Percentiles rank a stretch among this genome's conserved stretches.
These are phyloP conservation scores for Morinoia aosen DNA, from an alignment of 2,888 invertebrate genomes.

Conservation along the genomic window DNA sequence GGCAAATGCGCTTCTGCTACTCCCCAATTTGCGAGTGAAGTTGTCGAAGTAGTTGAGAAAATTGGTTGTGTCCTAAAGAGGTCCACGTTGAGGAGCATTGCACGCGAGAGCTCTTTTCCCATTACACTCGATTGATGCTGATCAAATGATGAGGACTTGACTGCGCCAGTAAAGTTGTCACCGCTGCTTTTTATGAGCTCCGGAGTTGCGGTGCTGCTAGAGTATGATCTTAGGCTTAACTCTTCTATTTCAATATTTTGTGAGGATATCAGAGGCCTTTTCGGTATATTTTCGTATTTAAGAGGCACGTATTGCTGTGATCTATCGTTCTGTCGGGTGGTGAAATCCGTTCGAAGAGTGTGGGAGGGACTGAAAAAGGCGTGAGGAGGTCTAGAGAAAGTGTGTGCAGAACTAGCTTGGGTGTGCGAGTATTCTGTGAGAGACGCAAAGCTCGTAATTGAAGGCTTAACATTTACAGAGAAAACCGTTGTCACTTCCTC, in stretches of 20 bases:
- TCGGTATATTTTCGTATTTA: not conserved
- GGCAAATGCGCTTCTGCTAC: not conserved
- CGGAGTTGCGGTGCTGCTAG: not conserved
- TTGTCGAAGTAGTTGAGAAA: not conserved
- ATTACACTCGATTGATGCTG: not conserved
- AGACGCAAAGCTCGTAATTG: slow-evolving; percentile 2
- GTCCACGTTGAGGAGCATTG: not conserved
- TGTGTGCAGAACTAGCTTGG: not conserved
- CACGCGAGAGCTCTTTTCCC: not conserved
- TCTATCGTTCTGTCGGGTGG: not conserved
- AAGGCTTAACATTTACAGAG: slow-evolving; percentile 19
- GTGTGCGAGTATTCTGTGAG: not conserved
- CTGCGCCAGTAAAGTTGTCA: not conserved
- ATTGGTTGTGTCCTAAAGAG: not conserved
- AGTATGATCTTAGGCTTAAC: not conserved
- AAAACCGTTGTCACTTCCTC: slow-evolving; percentile 34
- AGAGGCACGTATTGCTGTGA: not conserved
- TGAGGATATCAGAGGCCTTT: not conserved
- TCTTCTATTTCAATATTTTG: not conserved
- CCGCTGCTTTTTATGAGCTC: not conserved
- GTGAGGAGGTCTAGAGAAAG: not conserved
- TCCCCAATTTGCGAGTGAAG: not conserved
- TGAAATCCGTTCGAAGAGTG: not conserved
- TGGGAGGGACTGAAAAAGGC: not conserved
- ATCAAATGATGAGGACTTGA: not conserved